These are phyloP conservation scores for Pimpla rufipes DNA, from an alignment of 2,888 invertebrate species.

Conservation along the genomic window DNA sequence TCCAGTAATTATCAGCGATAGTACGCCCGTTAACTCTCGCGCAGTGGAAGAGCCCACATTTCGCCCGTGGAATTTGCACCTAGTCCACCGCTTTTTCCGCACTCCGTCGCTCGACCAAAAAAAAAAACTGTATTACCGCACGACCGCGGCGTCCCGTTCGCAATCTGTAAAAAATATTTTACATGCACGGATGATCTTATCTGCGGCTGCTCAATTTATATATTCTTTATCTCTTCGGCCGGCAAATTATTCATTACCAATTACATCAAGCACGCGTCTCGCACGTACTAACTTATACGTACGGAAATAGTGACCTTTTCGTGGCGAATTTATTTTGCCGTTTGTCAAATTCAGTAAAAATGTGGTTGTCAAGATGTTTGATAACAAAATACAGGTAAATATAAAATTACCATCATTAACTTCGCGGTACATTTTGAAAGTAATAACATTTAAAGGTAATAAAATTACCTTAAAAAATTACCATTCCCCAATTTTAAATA, in stretches of 20 bases:
- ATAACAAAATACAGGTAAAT: no score
- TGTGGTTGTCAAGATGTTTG: no score
- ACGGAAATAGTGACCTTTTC: neutral
- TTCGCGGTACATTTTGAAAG: no score
- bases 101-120: neutral
- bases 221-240: neutral
- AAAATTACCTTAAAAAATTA: no score
- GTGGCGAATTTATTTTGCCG: no score
- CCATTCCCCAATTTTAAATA: no score
- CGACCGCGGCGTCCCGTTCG: neutral
- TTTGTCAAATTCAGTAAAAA: no score
- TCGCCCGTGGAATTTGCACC: constrained; percentile 41
- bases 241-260: neutral
- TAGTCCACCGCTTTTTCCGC: constrained; percentile 34
- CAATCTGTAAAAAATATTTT: neutral
- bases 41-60: neutral
- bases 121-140: constrained; percentile 18
- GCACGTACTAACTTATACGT: neutral
- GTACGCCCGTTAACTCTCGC: constrained; percentile 63
- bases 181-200: no score
- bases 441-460: no score
- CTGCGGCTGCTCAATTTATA: neutral
- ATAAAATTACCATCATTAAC: no score
- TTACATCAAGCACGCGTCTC: neutral
- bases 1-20: constrained; percentile 79